phyloP scores from a whole-genome alignment of 2,797 vertebrate species.

The Pseudochirops corinnae region DNA sequence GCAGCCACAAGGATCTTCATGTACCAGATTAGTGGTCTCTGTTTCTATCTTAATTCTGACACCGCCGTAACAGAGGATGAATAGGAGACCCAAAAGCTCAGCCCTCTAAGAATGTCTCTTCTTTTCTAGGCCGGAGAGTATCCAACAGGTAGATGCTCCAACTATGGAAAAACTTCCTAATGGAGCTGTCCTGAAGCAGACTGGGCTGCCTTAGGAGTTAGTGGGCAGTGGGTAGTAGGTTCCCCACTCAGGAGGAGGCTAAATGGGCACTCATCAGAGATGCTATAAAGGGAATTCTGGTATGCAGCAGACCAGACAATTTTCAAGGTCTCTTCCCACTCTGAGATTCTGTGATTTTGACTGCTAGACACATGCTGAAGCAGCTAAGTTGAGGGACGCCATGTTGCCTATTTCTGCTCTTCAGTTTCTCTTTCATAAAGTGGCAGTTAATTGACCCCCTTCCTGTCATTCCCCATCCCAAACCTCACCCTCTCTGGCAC shows the following conservation, averaged over 20 bases:
- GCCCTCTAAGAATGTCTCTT: conserved; percentile 7
- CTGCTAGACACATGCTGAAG: too few relatives aligned
- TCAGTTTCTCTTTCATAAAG: conserved; percentile 7
- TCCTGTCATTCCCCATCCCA: conserved; percentile 35
- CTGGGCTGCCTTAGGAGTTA: too few relatives aligned
- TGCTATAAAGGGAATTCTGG: too few relatives aligned
- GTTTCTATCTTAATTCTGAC: neutral
- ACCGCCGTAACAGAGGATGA: neutral
- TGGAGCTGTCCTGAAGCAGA: neutral
- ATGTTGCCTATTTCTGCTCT: neutral
- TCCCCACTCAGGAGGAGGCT: too few relatives aligned
- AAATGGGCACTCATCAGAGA: too few relatives aligned
- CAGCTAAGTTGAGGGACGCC: too few relatives aligned
- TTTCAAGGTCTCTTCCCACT: too few relatives aligned
- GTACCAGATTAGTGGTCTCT: neutral
- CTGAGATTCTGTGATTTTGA: too few relatives aligned
- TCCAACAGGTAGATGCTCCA: conserved; percentile 16
- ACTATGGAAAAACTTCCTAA: neutral
- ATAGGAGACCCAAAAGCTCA: conserved; percentile 41
- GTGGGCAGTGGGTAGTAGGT: too few relatives aligned
- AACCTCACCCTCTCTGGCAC: conserved; percentile 18
- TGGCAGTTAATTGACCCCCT: neutral
- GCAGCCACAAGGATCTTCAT: neutral
- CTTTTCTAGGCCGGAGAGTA: conserved; percentile 11
- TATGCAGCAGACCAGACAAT: too few relatives aligned